These are phyloP conservation scores for Epinephelus lanceolatus DNA, from an alignment of 2,113 vertebrate species.

Conservation along the genomic window DNA sequence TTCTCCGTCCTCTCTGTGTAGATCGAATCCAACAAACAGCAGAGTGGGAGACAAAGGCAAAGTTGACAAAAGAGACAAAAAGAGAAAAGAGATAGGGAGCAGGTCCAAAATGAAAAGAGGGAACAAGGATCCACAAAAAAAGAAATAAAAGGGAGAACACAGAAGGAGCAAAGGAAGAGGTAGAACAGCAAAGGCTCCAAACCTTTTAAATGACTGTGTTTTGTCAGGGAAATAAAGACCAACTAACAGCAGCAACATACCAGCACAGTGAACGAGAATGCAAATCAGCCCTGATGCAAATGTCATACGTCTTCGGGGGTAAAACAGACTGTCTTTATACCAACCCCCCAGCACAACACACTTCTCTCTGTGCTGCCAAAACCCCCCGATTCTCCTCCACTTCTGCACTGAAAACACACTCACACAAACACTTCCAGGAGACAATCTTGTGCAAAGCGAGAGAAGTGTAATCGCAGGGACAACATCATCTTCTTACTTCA, in stretches of 20 bases:
- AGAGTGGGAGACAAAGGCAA: conserved; percentile 45
- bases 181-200: conserved; percentile 42
- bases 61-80: conserved; percentile 70
- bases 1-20: conserved; percentile 61
- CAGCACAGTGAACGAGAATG: conserved; percentile 77
- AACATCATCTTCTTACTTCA: conserved; percentile 59
- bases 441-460: conserved; percentile 26
- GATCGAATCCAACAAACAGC: conserved; percentile 40
- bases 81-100: conserved; percentile 51
- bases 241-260: conserved; percentile 71
- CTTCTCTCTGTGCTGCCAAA: conserved; percentile 45
- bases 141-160: not conserved
- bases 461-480: conserved; percentile 50
- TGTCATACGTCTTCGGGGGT: conserved; percentile 69
- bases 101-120: conserved; percentile 44
- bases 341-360: conserved; percentile 53
- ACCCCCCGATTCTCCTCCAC: conserved; percentile 20
- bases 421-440: conserved; percentile 42
- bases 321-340: conserved; percentile 77
- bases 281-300: conserved; percentile 82
- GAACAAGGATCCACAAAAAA: conserved; percentile 17
- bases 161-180: conserved; percentile 42
- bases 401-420: conserved; percentile 24
- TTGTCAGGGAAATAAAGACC: conserved; percentile 71
- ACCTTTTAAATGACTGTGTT: conserved; percentile 60